These are phyloP conservation scores for Rousettus madagascariensis DNA, from an alignment of 2,797 vertebrate genomes.

Conservation along the genomic window DNA sequence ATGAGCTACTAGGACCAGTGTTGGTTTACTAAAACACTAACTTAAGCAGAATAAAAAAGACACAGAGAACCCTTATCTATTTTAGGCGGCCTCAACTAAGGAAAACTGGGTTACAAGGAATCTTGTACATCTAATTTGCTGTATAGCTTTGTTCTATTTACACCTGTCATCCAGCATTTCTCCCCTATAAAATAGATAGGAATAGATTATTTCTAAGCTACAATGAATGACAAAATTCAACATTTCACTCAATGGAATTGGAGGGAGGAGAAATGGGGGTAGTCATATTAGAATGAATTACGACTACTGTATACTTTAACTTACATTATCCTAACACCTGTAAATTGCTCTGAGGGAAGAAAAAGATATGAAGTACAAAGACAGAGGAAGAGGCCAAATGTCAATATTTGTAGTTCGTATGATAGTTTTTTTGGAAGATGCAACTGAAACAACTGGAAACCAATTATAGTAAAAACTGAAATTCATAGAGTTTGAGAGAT, in stretches of 20 bases:
- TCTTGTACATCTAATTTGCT: background rate
- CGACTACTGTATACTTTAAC: background rate
- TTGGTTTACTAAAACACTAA: background rate
- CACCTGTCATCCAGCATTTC: background rate
- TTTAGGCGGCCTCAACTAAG: background rate
- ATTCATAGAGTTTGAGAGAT: background rate
- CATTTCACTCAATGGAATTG: background rate
- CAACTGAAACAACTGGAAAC: background rate
- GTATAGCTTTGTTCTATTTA: background rate
- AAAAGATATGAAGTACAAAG: background rate
- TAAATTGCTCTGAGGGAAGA: background rate
- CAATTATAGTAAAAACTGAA: constrained; percentile 5
- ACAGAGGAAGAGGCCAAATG: background rate
- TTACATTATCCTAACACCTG: background rate
- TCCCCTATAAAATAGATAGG: background rate
- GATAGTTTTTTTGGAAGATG: background rate
- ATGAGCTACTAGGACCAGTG: background rate
- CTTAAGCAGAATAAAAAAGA: background rate
- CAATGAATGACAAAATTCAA: background rate
- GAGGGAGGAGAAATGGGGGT: background rate
- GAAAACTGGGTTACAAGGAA: background rate
- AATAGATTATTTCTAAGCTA: background rate
- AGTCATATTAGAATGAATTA: background rate
- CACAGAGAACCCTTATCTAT: background rate
- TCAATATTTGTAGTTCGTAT: background rate